phyloP scores from a whole-genome alignment of 2,888 invertebrate species.

The Volucella zonaria region DNA sequence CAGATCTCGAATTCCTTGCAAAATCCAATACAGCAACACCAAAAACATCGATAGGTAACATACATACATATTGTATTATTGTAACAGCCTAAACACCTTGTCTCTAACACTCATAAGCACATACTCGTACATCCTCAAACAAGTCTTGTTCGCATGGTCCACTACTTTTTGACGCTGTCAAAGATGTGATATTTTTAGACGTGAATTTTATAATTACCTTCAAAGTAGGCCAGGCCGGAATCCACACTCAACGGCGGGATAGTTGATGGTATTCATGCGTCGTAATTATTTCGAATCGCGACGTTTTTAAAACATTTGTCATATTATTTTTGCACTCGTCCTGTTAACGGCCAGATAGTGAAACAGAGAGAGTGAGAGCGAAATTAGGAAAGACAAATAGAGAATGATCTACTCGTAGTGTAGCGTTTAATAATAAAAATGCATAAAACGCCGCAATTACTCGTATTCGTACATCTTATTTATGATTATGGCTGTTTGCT shows the following conservation, averaged over 20 bases:
- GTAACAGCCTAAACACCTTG: slow-evolving; percentile 32
- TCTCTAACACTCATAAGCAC: slow-evolving; percentile 1
- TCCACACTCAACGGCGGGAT: slow-evolving; percentile 44
- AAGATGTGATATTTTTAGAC: slow-evolving; percentile 64
- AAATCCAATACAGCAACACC: not conserved
- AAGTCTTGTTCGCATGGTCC: not conserved
- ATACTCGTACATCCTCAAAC: slow-evolving; percentile 4
- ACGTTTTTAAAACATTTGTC: slow-evolving; percentile 16
- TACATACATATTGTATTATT: too few species aligned
- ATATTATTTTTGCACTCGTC: slow-evolving; percentile 57
- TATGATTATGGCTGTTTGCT: not conserved
- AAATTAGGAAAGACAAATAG: too few species aligned
- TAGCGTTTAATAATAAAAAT: slow-evolving; percentile 55
- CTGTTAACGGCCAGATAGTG: slow-evolving; percentile 9
- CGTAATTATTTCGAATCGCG: slow-evolving; percentile 45
- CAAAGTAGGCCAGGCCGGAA: slow-evolving; percentile 65
- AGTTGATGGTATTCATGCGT: slow-evolving; percentile 58
- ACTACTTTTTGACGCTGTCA: slow-evolving; percentile 49
- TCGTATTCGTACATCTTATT: slow-evolving; percentile 22
- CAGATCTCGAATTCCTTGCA: slow-evolving; percentile 7
- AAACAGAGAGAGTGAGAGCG: not conserved
- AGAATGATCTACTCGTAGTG: not conserved
- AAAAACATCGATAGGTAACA: not conserved
- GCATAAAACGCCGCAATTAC: slow-evolving; percentile 39
- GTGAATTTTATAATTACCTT: slow-evolving; percentile 62